These are phyloP conservation scores for Epistrophe eligans DNA, from an alignment of 2,888 invertebrate genomes.

Conservation along the genomic window DNA sequence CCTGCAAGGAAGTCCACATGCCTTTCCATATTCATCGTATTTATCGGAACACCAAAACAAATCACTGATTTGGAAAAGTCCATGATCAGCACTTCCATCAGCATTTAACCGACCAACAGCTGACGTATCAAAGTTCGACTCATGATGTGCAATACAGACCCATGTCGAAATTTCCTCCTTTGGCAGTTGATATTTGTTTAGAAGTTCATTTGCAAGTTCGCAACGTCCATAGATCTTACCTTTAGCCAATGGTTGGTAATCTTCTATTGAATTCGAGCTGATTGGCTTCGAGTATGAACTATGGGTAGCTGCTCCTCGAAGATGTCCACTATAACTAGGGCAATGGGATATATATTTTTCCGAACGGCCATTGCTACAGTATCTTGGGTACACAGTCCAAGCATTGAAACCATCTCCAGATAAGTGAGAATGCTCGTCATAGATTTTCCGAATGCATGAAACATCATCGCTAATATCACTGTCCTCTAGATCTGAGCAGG, in stretches of 20 bases:
- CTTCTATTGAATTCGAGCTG: conserved; percentile 45
- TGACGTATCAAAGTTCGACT: conserved; percentile 88
- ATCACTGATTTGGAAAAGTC: conserved; percentile 90
- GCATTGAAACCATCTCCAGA: conserved; percentile 89
- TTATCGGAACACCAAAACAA: conserved; percentile 88
- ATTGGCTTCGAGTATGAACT: conserved; percentile 17
- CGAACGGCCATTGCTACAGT: conserved; percentile 80
- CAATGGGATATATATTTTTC: conserved; percentile 81
- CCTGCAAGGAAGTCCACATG: conserved; percentile 87
- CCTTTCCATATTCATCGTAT: conserved; percentile 85
- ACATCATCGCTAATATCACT: conserved; percentile 90
- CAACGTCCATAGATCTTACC: conserved; percentile 88
- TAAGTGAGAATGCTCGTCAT: conserved; percentile 87
- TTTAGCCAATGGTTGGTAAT: conserved; percentile 43
- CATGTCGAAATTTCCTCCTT: conserved; percentile 86
- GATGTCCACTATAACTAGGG: conserved; percentile 54
- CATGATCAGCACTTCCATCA: conserved; percentile 87
- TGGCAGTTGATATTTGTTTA: conserved; percentile 85
- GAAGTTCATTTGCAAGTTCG: conserved; percentile 88
- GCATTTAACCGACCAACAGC: conserved; percentile 84
- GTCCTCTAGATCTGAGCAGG: conserved; percentile 87
- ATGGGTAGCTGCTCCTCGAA: conserved; percentile 11
- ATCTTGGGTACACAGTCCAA: conserved; percentile 81
- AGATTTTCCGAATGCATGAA: conserved; percentile 87
- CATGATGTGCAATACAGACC: conserved; percentile 90